Conservation (phyloP, 2,888 invertebrate genomes). For the Drosophila rellima region DNA sequence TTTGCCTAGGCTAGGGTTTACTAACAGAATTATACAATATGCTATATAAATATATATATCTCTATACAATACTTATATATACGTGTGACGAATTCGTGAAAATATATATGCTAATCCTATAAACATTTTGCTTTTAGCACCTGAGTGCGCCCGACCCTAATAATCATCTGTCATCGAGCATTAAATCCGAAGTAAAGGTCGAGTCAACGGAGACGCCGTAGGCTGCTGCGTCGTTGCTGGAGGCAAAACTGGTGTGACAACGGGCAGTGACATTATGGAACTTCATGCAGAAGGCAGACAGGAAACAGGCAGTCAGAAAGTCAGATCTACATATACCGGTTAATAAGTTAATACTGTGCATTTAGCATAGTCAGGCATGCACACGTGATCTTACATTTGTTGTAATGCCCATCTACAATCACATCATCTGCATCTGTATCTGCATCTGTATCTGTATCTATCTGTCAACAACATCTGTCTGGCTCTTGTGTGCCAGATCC, state of each 20-base stretch:
- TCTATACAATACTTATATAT: slow-evolving; percentile 1
- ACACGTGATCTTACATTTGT: slow-evolving; percentile 39
- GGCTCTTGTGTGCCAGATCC: slow-evolving; percentile 57
- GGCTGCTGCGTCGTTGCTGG: slow-evolving; percentile 63
- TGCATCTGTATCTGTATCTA: slow-evolving; percentile 34
- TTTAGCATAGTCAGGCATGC: slow-evolving; percentile 16
- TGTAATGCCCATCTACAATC: slow-evolving; percentile 29
- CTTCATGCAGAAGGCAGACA: slow-evolving; percentile 35
- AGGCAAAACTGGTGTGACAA: slow-evolving; percentile 66
- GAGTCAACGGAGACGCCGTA: slow-evolving; percentile 95
- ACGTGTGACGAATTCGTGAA: not conserved
- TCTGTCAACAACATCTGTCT: slow-evolving; percentile 24
- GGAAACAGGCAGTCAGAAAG: slow-evolving; percentile 20
- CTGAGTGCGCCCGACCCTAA: slow-evolving; percentile 93
- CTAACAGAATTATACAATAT: slow-evolving; percentile 50
- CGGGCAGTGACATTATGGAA: slow-evolving; percentile 65
- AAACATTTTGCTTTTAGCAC: slow-evolving; percentile 87
- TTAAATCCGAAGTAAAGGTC: slow-evolving; percentile 90
- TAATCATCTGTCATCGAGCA: slow-evolving; percentile 90
- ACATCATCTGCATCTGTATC: slow-evolving; percentile 36
- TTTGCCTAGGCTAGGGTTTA: slow-evolving; percentile 72
- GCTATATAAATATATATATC: slow-evolving; percentile 33
- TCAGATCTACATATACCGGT: slow-evolving; percentile 45
- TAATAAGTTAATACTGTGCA: slow-evolving; percentile 29
- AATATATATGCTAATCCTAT: slow-evolving; percentile 46